These are phyloP conservation scores for Cherax destructor DNA, from an alignment of 1,140 invertebrate species.

Conservation along the genomic window DNA sequence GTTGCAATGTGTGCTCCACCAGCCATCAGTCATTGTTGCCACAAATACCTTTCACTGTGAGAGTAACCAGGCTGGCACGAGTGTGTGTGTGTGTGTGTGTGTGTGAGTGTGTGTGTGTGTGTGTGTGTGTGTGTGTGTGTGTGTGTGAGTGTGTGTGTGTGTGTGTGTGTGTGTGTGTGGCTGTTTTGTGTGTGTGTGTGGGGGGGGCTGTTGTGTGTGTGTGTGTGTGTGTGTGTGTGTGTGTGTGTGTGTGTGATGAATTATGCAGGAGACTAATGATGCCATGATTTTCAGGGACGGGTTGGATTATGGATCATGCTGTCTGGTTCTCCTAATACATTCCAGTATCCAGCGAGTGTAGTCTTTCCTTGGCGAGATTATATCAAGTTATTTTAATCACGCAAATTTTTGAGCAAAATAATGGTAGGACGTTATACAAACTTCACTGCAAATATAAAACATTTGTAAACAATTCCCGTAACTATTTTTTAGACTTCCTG, in stretches of 20 bases:
- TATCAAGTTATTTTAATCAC: no score
- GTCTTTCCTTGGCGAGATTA: no score
- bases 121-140: not conserved
- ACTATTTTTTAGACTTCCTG: no score
- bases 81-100: constrained; percentile 7
- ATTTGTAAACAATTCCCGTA: no score
- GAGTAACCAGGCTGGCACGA: not conserved
- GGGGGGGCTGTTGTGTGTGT: no score
- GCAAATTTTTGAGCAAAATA: no score
- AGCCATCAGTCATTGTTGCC: constrained; percentile 10
- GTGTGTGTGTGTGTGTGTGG: constrained; percentile 12
- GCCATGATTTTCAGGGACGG: constrained; percentile 48
- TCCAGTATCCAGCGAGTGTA: not conserved
- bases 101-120: no score
- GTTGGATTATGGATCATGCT: constrained; percentile 32
- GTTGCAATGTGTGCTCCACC: not conserved
- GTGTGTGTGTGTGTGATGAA: constrained; percentile 26
- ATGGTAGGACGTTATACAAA: no score
- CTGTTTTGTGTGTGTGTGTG: constrained; percentile 13
- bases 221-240: no score
- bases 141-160: no score
- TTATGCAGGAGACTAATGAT: constrained; percentile 52
- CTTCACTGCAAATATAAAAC: no score
- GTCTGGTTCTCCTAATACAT: not conserved
- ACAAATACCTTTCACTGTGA: constrained; percentile 5